phyloP scores from a whole-genome alignment of 2,888 invertebrate species.

The Lymantria monacha region DNA sequence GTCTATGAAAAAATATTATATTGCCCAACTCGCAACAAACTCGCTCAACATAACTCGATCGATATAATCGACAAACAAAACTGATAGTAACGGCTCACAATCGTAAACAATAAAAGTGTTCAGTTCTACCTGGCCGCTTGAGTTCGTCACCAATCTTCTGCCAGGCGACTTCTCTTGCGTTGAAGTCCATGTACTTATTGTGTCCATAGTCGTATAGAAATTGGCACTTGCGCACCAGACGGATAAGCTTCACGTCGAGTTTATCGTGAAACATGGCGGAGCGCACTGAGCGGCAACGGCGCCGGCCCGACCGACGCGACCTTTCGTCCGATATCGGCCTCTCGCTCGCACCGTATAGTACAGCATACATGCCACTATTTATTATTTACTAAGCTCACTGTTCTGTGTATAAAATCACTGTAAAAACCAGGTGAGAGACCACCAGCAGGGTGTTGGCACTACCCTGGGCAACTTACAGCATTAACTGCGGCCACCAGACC shows the following conservation, averaged over 20 bases:
- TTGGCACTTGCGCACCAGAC: constrained; percentile 55
- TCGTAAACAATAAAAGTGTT: constrained; percentile 31
- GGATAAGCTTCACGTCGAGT: constrained; percentile 58
- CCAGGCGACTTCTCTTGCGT: constrained; percentile 70
- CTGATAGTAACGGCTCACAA: not conserved
- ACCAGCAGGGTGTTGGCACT: too few species aligned
- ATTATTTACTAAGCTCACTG: too few species aligned
- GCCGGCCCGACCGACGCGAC: constrained; percentile 14
- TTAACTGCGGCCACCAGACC: too few species aligned
- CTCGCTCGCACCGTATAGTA: not conserved
- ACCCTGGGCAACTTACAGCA: too few species aligned
- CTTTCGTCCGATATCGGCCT: constrained; percentile 14
- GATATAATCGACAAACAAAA: not conserved
- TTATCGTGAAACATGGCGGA: constrained; percentile 50
- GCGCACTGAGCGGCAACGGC: constrained; percentile 15
- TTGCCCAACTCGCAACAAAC: constrained; percentile 5
- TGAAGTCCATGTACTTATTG: constrained; percentile 68
- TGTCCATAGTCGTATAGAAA: constrained; percentile 65
- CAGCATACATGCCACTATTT: not conserved
- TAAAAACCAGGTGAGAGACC: too few species aligned
- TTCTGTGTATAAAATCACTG: too few species aligned
- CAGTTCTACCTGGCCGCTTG: constrained; percentile 61
- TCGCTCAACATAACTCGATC: constrained; percentile 5
- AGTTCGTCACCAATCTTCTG: constrained; percentile 73
- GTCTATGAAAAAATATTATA: too few species aligned